Conservation (phyloP, 2,113 vertebrate genomes). For the Charina bottae region DNA sequence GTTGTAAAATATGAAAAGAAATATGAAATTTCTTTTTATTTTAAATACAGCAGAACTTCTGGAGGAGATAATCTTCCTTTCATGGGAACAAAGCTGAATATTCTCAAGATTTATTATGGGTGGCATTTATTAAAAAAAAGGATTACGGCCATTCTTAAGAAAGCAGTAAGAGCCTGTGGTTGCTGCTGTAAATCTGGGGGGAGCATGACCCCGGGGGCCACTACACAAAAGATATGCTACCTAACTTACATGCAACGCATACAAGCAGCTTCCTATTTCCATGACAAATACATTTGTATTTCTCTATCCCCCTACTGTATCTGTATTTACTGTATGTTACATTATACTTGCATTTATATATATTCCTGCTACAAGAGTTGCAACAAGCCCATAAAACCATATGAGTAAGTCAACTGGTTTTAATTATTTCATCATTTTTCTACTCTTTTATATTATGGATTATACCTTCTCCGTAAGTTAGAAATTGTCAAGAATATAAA, state of each 20-base stretch:
- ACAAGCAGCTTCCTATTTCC: neutral
- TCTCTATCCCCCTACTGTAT: neutral
- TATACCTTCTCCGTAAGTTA: neutral
- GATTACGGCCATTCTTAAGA: neutral
- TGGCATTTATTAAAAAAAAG: neutral
- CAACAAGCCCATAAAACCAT: neutral
- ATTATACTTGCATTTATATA: neutral
- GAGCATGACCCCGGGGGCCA: too few species aligned
- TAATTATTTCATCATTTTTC: neutral
- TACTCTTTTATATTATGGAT: neutral
- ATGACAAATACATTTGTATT: neutral
- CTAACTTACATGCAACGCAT: neutral
- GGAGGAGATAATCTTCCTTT: neutral
- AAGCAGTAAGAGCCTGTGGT: neutral
- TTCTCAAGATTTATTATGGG: neutral
- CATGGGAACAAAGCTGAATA: neutral
- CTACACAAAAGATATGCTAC: neutral
- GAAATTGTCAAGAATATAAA: neutral
- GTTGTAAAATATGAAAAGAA: neutral
- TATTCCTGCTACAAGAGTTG: neutral
- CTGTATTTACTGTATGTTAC: neutral
- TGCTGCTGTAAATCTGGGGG: neutral
- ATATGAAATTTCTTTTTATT: neutral
- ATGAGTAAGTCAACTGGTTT: neutral
- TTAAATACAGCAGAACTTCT: neutral